Base-by-base conservation (phyloP, 2,888 invertebrate genomes). In the Magallana nippona region DNA sequence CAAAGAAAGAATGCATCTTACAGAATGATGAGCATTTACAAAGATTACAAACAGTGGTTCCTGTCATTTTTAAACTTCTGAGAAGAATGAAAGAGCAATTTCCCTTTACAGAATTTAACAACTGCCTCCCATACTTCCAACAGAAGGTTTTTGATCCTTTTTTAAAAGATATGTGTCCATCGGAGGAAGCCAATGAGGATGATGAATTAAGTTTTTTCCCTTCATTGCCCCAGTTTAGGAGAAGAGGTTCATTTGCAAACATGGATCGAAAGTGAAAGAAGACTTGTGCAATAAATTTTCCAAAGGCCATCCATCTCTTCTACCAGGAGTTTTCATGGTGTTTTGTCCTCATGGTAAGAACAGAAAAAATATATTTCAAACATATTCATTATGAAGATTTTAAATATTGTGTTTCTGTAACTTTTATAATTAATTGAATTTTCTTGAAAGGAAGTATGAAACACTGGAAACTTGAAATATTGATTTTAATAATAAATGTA, bases 341-440 rank as follows among this genome's bases (percentile, higher is more conserved):
- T 83, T 85, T 79, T 85, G 85, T 78, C 80, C 81, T 58, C 82
- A 83, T 82, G 85, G 83, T 85, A 81, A 81, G 81, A 78, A 78
- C 32, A 32, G 32, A n/a, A 32, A 2, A 32, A 32, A 32, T 32
- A 32, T 32, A 32, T 32, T 1, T 32, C 32, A 32, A 2, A 32
- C 32, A 32, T 2, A 32, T 32, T 32, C 32, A 32, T 1, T 32
- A 32, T 32, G 1, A 32, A 32, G 2, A 32, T 32, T 32, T 32
- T 32, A 32, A 32, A 32, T 32, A 32, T 1, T 32, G 32, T 32
- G 32, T 32, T 32, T 32, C 32, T 32, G 32, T 32, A 32, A 32
- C 32, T 32, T 32, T 32, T 32, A 32, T 32, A 32, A 32, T 1
- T 32, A 32, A 2, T 32, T 32, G 32, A 32, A 32, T 32, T 32